Conservation (phyloP, 1,140 invertebrate genomes). For the Temnothorax curvispinosus region DNA sequence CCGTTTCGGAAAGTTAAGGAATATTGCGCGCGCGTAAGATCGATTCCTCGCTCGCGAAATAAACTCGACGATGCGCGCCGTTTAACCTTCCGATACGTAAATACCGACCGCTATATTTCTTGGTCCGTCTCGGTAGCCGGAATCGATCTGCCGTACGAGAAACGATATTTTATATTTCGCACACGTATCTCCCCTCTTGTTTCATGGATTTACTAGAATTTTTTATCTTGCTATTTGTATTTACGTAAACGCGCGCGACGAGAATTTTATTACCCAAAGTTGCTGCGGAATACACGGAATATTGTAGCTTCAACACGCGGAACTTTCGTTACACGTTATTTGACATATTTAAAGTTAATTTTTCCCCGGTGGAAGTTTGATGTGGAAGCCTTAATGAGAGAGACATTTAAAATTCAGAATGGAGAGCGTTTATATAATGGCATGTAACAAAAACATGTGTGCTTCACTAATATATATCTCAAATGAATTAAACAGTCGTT, state of each 20-base stretch:
- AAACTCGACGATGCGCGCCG: conserved; percentile 38
- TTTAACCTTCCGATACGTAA: conserved; percentile 28
- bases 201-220: conserved; percentile 42
- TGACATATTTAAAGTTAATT: conserved; percentile 21
- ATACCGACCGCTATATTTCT: neutral
- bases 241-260: conserved; percentile 40
- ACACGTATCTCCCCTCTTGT: conserved; percentile 42
- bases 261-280: conserved; percentile 40
- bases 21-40: conserved; percentile 31
- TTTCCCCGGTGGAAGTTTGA: neutral
- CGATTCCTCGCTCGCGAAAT: conserved; percentile 35
- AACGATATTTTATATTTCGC: conserved; percentile 43
- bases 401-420: conserved; percentile 7
- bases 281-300: conserved; percentile 2
- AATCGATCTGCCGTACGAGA: conserved; percentile 8
- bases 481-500: neutral
- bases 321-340: conserved; percentile 14
- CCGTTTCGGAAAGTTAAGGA: conserved; percentile 38
- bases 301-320: neutral
- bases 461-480: neutral
- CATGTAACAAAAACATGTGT: neutral
- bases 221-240: conserved; percentile 33
- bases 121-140: neutral
- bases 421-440: neutral
- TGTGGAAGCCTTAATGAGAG: conserved; percentile 1